Evolutionary conservation across 1,140 invertebrate genomes (phyloP).

Genomic region (Procambarus clarkii): DNA sequence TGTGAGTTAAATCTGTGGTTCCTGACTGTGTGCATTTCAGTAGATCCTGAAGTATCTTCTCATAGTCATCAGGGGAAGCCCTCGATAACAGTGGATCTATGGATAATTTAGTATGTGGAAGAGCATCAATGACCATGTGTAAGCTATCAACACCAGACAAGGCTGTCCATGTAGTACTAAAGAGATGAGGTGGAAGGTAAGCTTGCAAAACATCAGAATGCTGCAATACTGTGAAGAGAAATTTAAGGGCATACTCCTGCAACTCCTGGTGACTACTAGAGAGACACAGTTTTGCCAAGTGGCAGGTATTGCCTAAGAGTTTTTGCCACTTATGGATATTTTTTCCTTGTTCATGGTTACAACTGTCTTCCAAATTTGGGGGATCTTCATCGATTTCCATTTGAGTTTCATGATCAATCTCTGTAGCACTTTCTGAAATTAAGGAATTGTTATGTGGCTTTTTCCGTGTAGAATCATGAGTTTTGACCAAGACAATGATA

Average conservation of each 20-base stretch:
- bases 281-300: slow-evolving; percentile 36
- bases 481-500: slow-evolving; percentile 24
- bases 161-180: slow-evolving; percentile 16
- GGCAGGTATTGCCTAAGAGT: slow-evolving; percentile 24
- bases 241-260: slow-evolving; percentile 30
- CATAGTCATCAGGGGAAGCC: slow-evolving; percentile 25
- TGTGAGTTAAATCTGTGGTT: background rate
- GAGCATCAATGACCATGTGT: background rate
- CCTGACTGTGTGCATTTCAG: background rate
- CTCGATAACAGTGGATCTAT: slow-evolving; percentile 12
- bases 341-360: background rate
- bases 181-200: slow-evolving; percentile 15
- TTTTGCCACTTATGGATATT: slow-evolving; percentile 40
- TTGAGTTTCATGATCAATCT: background rate
- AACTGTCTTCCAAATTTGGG: background rate
- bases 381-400: background rate
- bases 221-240: background rate
- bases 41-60: slow-evolving; percentile 44
- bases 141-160: background rate
- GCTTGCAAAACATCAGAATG: slow-evolving; percentile 1
- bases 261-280: slow-evolving; percentile 22
- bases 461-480: background rate
- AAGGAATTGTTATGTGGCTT: background rate
- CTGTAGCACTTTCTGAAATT: background rate
- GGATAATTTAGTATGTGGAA: background rate